Evolutionary conservation across 2,113 vertebrate genomes (phyloP).

Genomic region (Origma solitaria): DNA sequence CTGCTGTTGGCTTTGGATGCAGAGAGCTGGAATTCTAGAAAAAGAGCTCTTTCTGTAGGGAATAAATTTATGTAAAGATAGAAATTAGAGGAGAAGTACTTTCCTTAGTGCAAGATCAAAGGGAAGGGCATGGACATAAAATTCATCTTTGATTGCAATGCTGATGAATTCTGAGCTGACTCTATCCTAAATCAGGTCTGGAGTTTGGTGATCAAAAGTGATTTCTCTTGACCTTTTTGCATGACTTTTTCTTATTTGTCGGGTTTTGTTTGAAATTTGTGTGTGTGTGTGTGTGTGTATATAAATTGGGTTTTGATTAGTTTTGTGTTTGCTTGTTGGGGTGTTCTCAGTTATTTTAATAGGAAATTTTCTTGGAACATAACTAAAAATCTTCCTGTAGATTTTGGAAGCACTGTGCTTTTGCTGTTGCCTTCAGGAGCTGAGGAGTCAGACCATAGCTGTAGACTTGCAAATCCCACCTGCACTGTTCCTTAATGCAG

Average conservation of each 20-base stretch:
- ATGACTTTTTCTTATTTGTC: background rate
- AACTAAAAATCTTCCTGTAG: background rate
- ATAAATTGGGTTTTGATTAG: background rate
- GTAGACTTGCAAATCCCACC: background rate
- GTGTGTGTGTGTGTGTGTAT: background rate
- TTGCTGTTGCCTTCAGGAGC: background rate
- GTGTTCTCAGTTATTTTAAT: background rate
- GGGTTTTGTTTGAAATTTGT: background rate
- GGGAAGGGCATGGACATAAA: background rate
- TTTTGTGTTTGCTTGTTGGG: background rate
- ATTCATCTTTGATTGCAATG: background rate
- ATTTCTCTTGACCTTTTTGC: background rate
- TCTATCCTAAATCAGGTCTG: background rate
- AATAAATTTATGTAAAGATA: background rate
- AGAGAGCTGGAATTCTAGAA: background rate
- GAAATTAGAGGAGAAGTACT: background rate
- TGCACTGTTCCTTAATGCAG: background rate
- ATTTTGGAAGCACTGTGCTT: background rate
- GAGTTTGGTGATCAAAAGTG: background rate
- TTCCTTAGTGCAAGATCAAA: background rate
- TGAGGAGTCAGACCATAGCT: background rate
- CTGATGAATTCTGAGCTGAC: background rate
- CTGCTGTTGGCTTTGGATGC: background rate
- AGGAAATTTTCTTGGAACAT: background rate
- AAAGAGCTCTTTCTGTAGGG: background rate